Conservation (phyloP, 2,113 vertebrate genomes). For the Psammodynastes pulverulentus region DNA sequence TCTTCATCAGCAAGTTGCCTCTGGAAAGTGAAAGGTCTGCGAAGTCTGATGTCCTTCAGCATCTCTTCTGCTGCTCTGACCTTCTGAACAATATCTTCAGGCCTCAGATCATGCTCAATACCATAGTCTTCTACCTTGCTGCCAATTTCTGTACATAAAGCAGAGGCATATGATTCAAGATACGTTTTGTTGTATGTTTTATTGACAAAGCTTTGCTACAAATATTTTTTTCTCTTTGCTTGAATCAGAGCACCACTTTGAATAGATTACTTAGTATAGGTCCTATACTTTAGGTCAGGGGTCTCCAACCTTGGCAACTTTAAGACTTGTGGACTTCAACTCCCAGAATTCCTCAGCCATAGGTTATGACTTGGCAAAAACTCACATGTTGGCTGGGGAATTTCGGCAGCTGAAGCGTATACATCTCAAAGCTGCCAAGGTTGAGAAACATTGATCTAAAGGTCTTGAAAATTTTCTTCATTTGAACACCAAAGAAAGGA, state of each 20-base stretch:
- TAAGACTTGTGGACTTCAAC: no score
- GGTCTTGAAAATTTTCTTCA: not conserved
- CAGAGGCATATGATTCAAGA: not conserved
- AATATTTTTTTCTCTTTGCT: not conserved
- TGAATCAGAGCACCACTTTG: not conserved
- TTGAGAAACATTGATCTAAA: not conserved
- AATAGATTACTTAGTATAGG: not conserved
- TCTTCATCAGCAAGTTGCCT: slow-evolving; percentile 76
- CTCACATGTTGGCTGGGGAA: not conserved
- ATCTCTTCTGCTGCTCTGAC: slow-evolving; percentile 70
- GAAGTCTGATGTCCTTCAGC: slow-evolving; percentile 76
- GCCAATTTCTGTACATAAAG: slow-evolving; percentile 78
- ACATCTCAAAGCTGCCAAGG: not conserved
- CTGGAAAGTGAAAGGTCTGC: slow-evolving; percentile 74
- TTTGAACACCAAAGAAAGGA: not conserved
- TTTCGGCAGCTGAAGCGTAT: not conserved
- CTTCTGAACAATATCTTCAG: slow-evolving; percentile 74
- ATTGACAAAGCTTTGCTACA: not conserved
- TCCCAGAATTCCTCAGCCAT: no score
- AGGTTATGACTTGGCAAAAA: not conserved
- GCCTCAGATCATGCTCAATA: slow-evolving; percentile 77
- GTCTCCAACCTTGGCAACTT: no score
- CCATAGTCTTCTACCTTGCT: slow-evolving; percentile 85
- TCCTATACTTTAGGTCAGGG: not conserved
- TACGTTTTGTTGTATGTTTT: not conserved